Percentiles rank a stretch among this genome's conserved stretches.
Evolutionary conservation across 2,888 invertebrate genomes (phyloP).

Genomic region (Troides helena): DNA sequence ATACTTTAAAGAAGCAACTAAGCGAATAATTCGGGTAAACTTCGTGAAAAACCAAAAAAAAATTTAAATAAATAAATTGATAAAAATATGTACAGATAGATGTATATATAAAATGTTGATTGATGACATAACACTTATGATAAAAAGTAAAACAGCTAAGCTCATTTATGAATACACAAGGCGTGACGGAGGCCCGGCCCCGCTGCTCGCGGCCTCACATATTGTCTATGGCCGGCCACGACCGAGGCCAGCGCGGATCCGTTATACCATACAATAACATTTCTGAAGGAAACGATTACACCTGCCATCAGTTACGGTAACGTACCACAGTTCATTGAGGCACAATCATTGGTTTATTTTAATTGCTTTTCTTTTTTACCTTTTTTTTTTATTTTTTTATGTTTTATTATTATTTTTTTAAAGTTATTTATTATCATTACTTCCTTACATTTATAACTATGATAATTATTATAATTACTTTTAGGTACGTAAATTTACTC

Average conservation of each 20-base stretch:
- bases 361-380: constrained; percentile 64
- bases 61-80: constrained; percentile 58
- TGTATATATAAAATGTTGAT: constrained; percentile 76
- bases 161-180: constrained; percentile 78
- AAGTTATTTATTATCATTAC: constrained; percentile 45
- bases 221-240: constrained; percentile 61
- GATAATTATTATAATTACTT: constrained; percentile 78
- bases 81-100: constrained; percentile 75
- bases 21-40: constrained; percentile 67
- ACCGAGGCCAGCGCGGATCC: constrained; percentile 63
- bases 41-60: constrained; percentile 64
- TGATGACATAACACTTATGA: constrained; percentile 79
- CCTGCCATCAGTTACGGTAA: constrained; percentile 78
- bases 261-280: constrained; percentile 52
- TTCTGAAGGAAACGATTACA: constrained; percentile 70
- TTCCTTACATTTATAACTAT: constrained; percentile 57
- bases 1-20: constrained; percentile 48
- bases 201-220: constrained; percentile 63
- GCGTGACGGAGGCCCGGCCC: constrained; percentile 64
- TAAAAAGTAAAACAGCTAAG: constrained; percentile 80
- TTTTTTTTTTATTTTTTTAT: constrained; percentile 50
- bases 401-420: constrained; percentile 45
- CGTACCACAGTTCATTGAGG: constrained; percentile 81
- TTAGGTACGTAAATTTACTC: constrained; percentile 80
- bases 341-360: constrained; percentile 81